Percentiles rank a stretch among this genome's conserved stretches.
Evolutionary conservation across 2,797 vertebrate species (phyloP).

Genomic region (Falco peregrinus): DNA sequence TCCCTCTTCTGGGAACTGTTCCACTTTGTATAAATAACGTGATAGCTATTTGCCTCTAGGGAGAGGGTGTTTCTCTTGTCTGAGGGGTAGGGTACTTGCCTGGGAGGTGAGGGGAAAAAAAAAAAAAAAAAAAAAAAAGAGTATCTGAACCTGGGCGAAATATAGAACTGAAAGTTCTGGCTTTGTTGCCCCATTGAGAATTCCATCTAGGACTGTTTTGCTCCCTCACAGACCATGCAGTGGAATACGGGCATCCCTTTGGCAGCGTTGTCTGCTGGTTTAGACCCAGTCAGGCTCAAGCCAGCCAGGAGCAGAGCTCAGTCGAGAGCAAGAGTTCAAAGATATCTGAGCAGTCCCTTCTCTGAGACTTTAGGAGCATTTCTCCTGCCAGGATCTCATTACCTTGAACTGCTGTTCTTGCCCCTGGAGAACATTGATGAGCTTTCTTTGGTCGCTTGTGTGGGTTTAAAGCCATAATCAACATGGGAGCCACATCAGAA

Average conservation of each 20-base stretch:
- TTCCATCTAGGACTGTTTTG: background rate
- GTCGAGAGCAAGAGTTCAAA: background rate
- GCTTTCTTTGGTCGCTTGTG: background rate
- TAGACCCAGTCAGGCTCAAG: background rate
- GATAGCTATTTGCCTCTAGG: background rate
- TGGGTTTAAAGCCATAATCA: background rate
- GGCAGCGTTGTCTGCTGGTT: background rate
- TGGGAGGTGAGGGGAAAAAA: background rate
- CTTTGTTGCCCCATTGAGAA: background rate
- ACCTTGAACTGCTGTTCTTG: background rate
- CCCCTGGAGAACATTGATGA: background rate
- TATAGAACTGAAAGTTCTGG: background rate
- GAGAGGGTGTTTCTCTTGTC: background rate
- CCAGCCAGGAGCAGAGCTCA: background rate
- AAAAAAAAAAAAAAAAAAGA: background rate
- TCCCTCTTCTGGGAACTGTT: slow-evolving; percentile 31
- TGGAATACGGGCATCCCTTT: background rate
- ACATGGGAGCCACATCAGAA: background rate
- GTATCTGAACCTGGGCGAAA: background rate
- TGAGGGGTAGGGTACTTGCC: background rate
- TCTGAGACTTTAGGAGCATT: background rate
- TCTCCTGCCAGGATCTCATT: background rate
- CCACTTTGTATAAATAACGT: slow-evolving; percentile 33
- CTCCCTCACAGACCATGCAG: background rate
- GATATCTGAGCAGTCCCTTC: background rate